Evolutionary conservation across 2,113 vertebrate species (phyloP), one percentile per base, ranked within the genome.

Genomic region (Oenanthe melanoleuca): DNA sequence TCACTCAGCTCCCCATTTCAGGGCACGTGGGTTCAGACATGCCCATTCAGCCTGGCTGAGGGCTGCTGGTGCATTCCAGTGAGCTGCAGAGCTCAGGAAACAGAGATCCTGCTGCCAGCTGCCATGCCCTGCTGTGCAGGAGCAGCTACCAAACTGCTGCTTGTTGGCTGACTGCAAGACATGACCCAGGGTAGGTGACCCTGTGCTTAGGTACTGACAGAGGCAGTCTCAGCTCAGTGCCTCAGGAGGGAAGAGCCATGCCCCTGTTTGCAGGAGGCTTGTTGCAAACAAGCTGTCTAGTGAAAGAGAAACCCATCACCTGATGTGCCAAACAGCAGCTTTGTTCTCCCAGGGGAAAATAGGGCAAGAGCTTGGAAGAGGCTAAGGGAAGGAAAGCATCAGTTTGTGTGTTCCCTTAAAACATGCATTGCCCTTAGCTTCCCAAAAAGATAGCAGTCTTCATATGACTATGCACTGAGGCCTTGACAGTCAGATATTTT

Each of bases 141-240:
- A 19, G 44, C 0, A 7, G 44, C 17, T 17, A 4, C 14, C 26
- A 50, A 33, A 21, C 2, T 5, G 9, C 22, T n/a, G 19, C 61
- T 38, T 31, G 13, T 5, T 63, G 45, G 31, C 16, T 79, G 18
- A 0, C 49, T 25, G 40, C 38, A 22, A 40, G 37, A 6, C 9
- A 3, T 3, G 33, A 11, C 16, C 3, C 0, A 0, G 40, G 12
- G 7, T 1, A 5, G n/a, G 2, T 22, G 37, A 49, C 55, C 53
- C 57, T 1, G 1, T 15, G 63, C 33, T 65, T 38, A 8, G 69
- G 57, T 21, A 14, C 45, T 45, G 73, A 7, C 37, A 37, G 3
- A 6, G 3, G 18, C 2, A 18, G 40, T 7, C 38, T 25, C 67
- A 4, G 5, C n/a, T 44, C 25, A 45, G 74, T 0, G 0, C 63